Percentiles rank a stretch among this genome's conserved stretches.
Evolutionary conservation across 1,140 invertebrate genomes (phyloP).

Genomic region (Agraylea sexmaculata): DNA sequence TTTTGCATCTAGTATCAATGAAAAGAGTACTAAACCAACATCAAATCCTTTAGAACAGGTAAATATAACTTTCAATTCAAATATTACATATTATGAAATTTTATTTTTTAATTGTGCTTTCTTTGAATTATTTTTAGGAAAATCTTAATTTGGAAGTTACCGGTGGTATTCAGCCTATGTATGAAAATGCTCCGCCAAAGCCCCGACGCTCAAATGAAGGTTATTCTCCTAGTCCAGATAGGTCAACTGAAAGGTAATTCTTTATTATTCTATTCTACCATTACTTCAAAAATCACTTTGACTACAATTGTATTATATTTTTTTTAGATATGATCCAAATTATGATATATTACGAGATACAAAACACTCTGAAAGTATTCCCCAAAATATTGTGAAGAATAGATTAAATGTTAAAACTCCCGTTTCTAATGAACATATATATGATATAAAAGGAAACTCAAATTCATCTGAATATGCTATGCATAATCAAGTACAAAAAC

Average conservation of each 20-base stretch:
- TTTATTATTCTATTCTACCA: background rate
- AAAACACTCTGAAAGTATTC: constrained; percentile 35
- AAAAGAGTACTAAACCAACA: constrained; percentile 6
- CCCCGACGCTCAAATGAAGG: constrained; percentile 62
- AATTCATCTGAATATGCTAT: constrained; percentile 14
- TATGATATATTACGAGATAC: constrained; percentile 40
- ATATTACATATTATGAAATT: background rate
- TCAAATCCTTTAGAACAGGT: constrained; percentile 12
- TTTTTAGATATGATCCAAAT: constrained; percentile 38
- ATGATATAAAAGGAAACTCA: constrained; percentile 14
- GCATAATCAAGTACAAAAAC: constrained; percentile 16
- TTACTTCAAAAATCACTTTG: background rate
- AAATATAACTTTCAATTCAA: background rate
- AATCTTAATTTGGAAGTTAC: constrained; percentile 29
- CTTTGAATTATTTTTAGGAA: constrained; percentile 17
- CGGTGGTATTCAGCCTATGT: constrained; percentile 53
- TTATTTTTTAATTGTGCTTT: background rate
- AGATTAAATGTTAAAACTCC: constrained; percentile 12
- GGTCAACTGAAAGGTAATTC: constrained; percentile 31
- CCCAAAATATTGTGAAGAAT: constrained; percentile 22
- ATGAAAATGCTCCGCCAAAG: constrained; percentile 82
- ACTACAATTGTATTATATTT: background rate
- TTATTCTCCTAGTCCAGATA: constrained; percentile 57
- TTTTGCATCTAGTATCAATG: background rate
- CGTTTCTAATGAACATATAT: constrained; percentile 11